phyloP scores from a whole-genome alignment of 2,888 invertebrate species.

The Poecilobothrus nobilitatus region DNA sequence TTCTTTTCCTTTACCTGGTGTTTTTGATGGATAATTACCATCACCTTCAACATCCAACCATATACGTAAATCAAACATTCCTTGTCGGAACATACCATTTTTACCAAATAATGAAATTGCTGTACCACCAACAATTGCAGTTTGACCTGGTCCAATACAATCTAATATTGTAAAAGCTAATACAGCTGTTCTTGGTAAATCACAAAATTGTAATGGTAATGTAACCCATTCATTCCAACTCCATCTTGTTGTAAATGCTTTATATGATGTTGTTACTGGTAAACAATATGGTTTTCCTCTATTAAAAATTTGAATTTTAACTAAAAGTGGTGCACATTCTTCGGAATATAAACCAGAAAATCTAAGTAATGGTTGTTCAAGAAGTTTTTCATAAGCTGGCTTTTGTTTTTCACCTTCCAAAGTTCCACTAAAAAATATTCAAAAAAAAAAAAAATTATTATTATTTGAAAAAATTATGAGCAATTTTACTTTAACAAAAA shows the following conservation, averaged over 20 bases:
- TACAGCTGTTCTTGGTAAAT: conserved; percentile 78
- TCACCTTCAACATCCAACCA: conserved; percentile 81
- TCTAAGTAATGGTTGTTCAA: conserved; percentile 80
- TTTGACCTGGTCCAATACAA: conserved; percentile 76
- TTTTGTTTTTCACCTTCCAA: conserved; percentile 82
- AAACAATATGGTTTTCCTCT: conserved; percentile 74
- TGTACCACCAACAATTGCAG: conserved; percentile 84
- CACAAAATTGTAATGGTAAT: conserved; percentile 81
- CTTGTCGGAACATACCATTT: conserved; percentile 81
- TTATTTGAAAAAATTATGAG: no score
- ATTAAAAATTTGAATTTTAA: conserved; percentile 75
- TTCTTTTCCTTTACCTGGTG: conserved; percentile 79
- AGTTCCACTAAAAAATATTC: conserved; percentile 60
- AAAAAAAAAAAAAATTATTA: conserved; percentile 10
- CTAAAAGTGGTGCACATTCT: conserved; percentile 78
- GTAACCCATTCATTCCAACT: conserved; percentile 98
- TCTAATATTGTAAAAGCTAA: conserved; percentile 86
- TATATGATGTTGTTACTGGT: conserved; percentile 84
- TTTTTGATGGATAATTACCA: conserved; percentile 60
- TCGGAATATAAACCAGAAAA: conserved; percentile 83
- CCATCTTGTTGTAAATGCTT: conserved; percentile 86
- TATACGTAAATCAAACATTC: conserved; percentile 70
- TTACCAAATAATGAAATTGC: conserved; percentile 91
- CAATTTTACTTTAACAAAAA: no score
- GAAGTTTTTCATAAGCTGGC: conserved; percentile 78